phyloP scores from a whole-genome alignment of 2,797 vertebrate genomes.

The Gephyroberyx darwinii region DNA sequence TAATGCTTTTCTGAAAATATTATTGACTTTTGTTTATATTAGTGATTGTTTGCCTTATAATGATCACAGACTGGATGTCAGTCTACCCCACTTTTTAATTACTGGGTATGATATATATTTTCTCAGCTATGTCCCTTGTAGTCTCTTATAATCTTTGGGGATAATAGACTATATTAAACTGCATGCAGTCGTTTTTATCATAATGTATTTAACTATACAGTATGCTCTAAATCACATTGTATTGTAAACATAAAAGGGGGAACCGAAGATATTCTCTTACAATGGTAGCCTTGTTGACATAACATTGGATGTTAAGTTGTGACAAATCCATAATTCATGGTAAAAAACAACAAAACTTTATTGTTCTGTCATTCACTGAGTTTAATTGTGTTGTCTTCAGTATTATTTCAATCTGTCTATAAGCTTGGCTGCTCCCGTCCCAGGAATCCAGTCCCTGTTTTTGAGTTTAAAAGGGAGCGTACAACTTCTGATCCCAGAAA shows the following conservation, averaged over 20 bases:
- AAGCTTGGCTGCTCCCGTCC: conserved; percentile 33
- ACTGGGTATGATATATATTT: background rate
- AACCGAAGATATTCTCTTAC: background rate
- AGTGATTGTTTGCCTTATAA: too few relatives aligned
- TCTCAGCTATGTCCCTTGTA: background rate
- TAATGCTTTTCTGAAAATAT: too few relatives aligned
- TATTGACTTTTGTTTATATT: too few relatives aligned
- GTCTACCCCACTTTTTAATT: too few relatives aligned
- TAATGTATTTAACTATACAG: background rate
- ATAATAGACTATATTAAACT: background rate
- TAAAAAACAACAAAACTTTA: background rate
- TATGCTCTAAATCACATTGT: too few relatives aligned
- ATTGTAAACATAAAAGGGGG: too few relatives aligned
- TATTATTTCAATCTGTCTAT: background rate
- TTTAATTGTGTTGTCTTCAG: background rate
- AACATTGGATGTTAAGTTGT: too few relatives aligned
- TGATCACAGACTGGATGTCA: too few relatives aligned
- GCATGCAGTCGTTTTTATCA: background rate
- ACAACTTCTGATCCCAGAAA: conserved; percentile 70
- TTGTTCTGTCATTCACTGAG: background rate
- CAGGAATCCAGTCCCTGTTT: conserved; percentile 67
- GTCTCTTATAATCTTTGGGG: background rate
- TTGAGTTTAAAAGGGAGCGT: conserved; percentile 51
- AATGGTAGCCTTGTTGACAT: too few relatives aligned
- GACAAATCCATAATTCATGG: background rate